Base-by-base conservation (phyloP, 2,888 invertebrate genomes). In the Agrochola circellaris region DNA sequence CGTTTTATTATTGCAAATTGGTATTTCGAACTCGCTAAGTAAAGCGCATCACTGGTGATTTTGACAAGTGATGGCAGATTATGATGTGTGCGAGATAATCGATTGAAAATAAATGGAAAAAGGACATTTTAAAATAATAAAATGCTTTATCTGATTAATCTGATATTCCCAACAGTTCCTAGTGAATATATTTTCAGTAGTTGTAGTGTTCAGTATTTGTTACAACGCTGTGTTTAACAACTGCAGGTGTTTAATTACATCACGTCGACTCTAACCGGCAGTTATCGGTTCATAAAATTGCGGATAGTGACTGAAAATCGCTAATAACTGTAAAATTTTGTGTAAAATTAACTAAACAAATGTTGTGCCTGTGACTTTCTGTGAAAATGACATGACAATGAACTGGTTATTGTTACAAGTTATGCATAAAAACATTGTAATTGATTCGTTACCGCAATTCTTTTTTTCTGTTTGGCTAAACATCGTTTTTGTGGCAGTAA, bases 271-370 rank as follows among this genome's bases (percentile, higher is more conserved):
- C 8, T 48, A 23, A 45, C 82, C 85, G 85, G 85, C 45, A 74
- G 60, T 15, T 45, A 73, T 15, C 26, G 38, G 13, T 65, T 62
- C n/a, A 45, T 13, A 84, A 30, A 56, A 84, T 38, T 58, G 15
- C 9, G 30, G 48, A 45, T 69, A 65, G 13, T 84, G 64, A 80
- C 81, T 82, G 74, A 84, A 82, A 82, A 80, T 62, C 51, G n/a
- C 20, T 2, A 74, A 67, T 62, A 74, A 70, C 56, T 56, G 62
- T 58, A 20, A 64, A 61, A 20, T 71, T 71, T 68, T 60, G 61
- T 77, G 58, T 58, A 51, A 13, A 62, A 78, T 20, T 13, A 54
- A 69, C 42, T 48, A 65, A 71, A 68, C 6, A 58, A 76, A 62
- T 17, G 7, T 48, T 65, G 58, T 56, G 26, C 56, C 56, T 45